Conservation (phyloP, 2,888 invertebrate species). For the Pelosia muscerda region DNA sequence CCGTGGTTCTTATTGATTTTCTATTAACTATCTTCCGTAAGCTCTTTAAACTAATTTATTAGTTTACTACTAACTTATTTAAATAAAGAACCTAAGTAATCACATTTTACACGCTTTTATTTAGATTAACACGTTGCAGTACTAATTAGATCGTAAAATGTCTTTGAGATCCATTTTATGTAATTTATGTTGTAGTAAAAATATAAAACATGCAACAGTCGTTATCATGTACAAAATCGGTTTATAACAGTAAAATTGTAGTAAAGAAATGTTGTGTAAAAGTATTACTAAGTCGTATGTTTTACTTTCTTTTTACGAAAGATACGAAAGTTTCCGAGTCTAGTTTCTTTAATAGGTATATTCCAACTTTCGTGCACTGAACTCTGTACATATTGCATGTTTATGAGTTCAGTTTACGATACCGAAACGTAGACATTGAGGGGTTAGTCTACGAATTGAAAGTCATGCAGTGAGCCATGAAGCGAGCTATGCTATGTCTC, state of each 20-base stretch:
- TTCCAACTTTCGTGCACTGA: not conserved
- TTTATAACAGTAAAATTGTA: not conserved
- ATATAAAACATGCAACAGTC: not conserved
- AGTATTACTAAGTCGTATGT: not conserved
- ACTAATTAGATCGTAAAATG: not conserved
- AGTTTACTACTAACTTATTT: not conserved
- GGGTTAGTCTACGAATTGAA: no score
- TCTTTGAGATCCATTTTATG: not conserved
- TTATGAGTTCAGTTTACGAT: not conserved
- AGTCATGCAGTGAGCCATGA: no score
- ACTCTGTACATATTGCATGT: not conserved
- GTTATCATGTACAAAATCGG: not conserved
- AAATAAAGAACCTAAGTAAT: not conserved
- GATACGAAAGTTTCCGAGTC: not conserved
- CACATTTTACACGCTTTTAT: not conserved
- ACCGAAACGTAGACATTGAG: no score
- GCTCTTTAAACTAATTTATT: not conserved
- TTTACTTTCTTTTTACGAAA: constrained; percentile 1
- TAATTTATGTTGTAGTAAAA: not conserved
- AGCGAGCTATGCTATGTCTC: no score
- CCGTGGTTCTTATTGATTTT: not conserved
- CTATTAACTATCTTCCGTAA: not conserved
- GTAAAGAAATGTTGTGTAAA: not conserved
- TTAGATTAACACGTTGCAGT: not conserved
- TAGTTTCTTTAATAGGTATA: not conserved